Percentiles rank a stretch among this genome's conserved stretches.
phyloP scores from a whole-genome alignment of 2,113 vertebrate genomes.

The Phrynocephalus versicolor region DNA sequence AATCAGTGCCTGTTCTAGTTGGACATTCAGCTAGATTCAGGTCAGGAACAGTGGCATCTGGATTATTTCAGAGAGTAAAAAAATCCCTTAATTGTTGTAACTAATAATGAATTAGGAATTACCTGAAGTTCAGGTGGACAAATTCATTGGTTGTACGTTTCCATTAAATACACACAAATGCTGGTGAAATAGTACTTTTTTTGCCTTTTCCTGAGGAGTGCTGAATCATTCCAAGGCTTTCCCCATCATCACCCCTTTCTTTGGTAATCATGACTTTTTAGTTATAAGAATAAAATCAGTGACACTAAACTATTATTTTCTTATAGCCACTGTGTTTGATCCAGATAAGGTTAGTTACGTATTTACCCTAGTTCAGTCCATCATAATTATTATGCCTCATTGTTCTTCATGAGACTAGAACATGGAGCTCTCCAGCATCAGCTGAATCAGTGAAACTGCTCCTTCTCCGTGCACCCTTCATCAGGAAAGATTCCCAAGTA shows the following conservation, averaged over 20 bases:
- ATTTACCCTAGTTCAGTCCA: background rate
- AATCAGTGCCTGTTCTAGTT: too few relatives aligned
- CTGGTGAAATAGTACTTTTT: slow-evolving; percentile 36
- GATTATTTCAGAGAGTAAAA: slow-evolving; percentile 18
- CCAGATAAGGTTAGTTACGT: background rate
- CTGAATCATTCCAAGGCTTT: slow-evolving; percentile 42
- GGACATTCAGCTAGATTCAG: too few relatives aligned
- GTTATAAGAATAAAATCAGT: slow-evolving; percentile 2
- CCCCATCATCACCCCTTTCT: slow-evolving; percentile 29
- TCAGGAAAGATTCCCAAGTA: background rate
- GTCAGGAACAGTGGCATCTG: slow-evolving; percentile 28
- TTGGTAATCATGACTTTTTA: background rate
- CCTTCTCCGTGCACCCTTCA: background rate
- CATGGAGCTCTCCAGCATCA: background rate
- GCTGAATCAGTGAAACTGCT: background rate
- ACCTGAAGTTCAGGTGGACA: slow-evolving; percentile 35
- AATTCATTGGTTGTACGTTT: slow-evolving; percentile 23
- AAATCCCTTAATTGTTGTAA: slow-evolving; percentile 46
- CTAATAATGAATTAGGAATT: slow-evolving; percentile 35
- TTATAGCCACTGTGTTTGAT: background rate
- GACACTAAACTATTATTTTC: background rate
- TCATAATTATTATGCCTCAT: background rate
- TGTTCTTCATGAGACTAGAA: background rate
- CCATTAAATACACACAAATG: slow-evolving; percentile 36
- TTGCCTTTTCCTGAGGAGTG: slow-evolving; percentile 47